Percentiles rank a stretch among this genome's conserved stretches.
phyloP scores from a whole-genome alignment of 53 echinoderm and acorn worm species.

The Holothuria scabra region DNA sequence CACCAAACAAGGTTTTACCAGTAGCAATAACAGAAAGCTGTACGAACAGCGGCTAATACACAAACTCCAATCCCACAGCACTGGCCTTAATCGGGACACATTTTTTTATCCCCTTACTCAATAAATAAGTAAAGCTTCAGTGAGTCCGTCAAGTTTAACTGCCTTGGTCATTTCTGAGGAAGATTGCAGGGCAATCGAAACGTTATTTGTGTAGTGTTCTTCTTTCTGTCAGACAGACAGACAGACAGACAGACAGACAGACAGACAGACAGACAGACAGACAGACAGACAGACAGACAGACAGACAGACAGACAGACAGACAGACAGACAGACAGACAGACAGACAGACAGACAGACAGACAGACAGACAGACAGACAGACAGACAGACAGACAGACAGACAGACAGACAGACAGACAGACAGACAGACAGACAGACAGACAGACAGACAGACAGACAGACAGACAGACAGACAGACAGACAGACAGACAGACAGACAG shows the following conservation, averaged over 20 bases:
- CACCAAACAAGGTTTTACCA: too few relatives aligned
- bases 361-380: neutral
- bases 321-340: neutral
- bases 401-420: neutral
- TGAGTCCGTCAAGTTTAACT: too few relatives aligned
- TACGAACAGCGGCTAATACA: too few relatives aligned
- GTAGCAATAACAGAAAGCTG: too few relatives aligned
- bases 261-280: neutral
- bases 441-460: neutral
- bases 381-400: neutral
- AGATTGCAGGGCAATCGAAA: too few relatives aligned
- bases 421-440: neutral
- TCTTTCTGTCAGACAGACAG: too few relatives aligned
- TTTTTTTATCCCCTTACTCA: too few relatives aligned
- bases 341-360: neutral
- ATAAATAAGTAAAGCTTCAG: too few relatives aligned
- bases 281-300: neutral
- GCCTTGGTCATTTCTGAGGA: too few relatives aligned
- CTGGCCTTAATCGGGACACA: too few relatives aligned
- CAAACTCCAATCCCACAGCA: too few relatives aligned
- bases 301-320: neutral
- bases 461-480: neutral
- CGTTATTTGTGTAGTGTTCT: too few relatives aligned
- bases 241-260: neutral
- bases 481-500: neutral